Evolutionary conservation across 2,113 vertebrate genomes (phyloP).

Genomic region (Meleagris gallopavo): DNA sequence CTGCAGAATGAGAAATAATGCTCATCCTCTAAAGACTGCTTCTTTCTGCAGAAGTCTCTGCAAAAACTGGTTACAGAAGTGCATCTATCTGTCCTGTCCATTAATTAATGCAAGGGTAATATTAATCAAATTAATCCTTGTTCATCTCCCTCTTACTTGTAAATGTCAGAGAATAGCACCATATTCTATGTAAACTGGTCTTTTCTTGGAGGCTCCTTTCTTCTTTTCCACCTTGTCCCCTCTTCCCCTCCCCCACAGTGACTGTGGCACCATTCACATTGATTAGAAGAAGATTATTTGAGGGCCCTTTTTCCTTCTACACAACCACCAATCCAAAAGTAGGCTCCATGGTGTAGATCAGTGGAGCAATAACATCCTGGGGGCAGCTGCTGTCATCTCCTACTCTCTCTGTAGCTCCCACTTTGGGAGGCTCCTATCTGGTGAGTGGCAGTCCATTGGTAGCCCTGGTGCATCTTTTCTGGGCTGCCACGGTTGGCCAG

Average conservation of each 20-base stretch:
- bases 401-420: background rate
- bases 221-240: background rate
- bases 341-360: background rate
- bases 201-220: background rate
- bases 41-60: background rate
- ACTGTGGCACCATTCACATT: background rate
- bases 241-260: background rate
- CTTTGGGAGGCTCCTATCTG: slow-evolving; percentile 30
- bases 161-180: background rate
- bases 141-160: background rate
- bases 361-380: background rate
- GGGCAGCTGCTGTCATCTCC: background rate
- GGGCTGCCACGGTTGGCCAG: background rate
- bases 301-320: background rate
- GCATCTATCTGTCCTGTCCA: background rate
- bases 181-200: background rate
- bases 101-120: background rate
- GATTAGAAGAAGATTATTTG: background rate
- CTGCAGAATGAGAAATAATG: background rate
- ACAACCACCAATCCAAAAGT: background rate
- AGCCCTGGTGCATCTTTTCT: background rate
- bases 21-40: background rate
- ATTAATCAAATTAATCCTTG: background rate
- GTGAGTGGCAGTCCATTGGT: background rate
- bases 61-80: background rate